A percentile compares a stretch with the other conserved stretches of the same genome.
These are phyloP conservation scores for Bombus turneri DNA, from an alignment of 1,140 invertebrate genomes.

Conservation along the genomic window DNA sequence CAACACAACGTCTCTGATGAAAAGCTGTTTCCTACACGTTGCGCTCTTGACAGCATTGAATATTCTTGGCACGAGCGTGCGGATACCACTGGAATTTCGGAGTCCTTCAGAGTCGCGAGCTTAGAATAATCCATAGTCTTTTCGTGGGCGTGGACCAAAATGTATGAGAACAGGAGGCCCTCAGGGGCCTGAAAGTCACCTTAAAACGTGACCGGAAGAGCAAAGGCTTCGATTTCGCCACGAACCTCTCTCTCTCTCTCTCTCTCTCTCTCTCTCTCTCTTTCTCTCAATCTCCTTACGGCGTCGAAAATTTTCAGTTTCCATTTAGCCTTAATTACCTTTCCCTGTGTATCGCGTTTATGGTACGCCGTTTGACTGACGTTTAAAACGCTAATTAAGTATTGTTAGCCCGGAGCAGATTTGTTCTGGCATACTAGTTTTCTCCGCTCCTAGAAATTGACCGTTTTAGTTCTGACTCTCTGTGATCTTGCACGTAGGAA, in stretches of 20 bases:
- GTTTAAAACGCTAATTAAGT: slow-evolving; percentile 36
- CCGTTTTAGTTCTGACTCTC: neutral
- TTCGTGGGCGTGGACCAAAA: slow-evolving; percentile 67
- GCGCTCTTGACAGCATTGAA: slow-evolving; percentile 7
- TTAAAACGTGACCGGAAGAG: slow-evolving; percentile 70
- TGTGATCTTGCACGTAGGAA: slow-evolving; percentile 13
- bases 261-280: neutral
- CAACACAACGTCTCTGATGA: neutral
- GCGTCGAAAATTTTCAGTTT: slow-evolving; percentile 13
- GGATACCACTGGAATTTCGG: slow-evolving; percentile 68
- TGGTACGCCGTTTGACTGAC: neutral
- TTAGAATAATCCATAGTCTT: slow-evolving; percentile 73
- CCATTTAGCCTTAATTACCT: slow-evolving; percentile 22
- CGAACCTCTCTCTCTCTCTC: neutral
- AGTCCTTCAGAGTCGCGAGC: slow-evolving; percentile 41
- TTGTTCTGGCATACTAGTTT: slow-evolving; percentile 16
- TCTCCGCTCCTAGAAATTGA: slow-evolving; percentile 15
- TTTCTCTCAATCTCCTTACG: neutral
- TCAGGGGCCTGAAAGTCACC: slow-evolving; percentile 56
- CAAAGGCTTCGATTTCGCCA: slow-evolving; percentile 55
- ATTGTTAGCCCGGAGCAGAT: slow-evolving; percentile 29
- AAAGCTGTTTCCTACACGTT: slow-evolving; percentile 16
- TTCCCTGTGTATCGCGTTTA: neutral
- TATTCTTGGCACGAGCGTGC: slow-evolving; percentile 67
- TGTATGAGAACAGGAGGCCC: slow-evolving; percentile 53